These are phyloP conservation scores for Centropus bengalensis DNA, from an alignment of 2,113 vertebrate genomes.

Conservation along the genomic window DNA sequence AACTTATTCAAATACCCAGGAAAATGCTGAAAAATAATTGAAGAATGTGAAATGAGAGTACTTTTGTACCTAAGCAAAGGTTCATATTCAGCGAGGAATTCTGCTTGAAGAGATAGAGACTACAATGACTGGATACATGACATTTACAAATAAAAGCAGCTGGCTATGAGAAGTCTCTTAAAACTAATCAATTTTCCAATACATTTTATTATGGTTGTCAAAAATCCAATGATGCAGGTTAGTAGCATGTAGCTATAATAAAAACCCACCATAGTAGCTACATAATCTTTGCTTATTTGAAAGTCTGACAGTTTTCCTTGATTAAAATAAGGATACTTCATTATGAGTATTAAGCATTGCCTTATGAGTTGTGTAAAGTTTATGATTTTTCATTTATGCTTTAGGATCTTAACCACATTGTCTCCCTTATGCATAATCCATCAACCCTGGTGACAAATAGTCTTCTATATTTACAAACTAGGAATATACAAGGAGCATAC, in stretches of 20 bases:
- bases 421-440: constrained; percentile 89
- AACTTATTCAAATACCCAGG: neutral
- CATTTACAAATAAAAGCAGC: constrained; percentile 79
- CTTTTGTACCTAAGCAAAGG: constrained; percentile 49
- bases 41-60: constrained; percentile 27
- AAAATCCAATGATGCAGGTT: constrained; percentile 68
- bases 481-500: constrained; percentile 79
- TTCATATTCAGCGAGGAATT: constrained; percentile 46
- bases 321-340: constrained; percentile 54
- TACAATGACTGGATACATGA: constrained; percentile 44
- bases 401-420: constrained; percentile 85
- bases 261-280: neutral
- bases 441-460: constrained; percentile 92
- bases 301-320: constrained; percentile 42
- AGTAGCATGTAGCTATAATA: constrained; percentile 38
- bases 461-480: constrained; percentile 90
- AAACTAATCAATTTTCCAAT: constrained; percentile 76
- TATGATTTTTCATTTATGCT: constrained; percentile 79
- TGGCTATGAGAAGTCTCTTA: constrained; percentile 64
- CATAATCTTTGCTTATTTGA: constrained; percentile 36
- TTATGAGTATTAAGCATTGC: constrained; percentile 34
- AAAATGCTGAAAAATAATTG: constrained; percentile 46
- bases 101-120: constrained; percentile 37
- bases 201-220: constrained; percentile 72
- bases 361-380: constrained; percentile 73